These are phyloP conservation scores for Oncorhynchus nerka DNA, from an alignment of 2,113 vertebrate species.

Conservation along the genomic window DNA sequence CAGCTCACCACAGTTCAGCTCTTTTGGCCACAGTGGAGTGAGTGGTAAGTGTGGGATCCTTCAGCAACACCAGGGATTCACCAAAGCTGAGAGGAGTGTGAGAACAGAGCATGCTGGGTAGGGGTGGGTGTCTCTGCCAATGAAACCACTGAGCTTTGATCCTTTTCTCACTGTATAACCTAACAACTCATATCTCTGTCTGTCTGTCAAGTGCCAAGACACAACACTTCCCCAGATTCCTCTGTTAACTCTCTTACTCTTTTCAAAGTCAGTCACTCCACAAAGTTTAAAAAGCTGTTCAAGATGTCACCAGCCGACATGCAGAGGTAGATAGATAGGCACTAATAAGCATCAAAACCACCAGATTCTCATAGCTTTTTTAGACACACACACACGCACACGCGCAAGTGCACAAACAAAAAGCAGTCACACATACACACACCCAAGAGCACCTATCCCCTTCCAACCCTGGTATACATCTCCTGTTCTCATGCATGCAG, in stretches of 20 bases:
- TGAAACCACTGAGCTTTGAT: constrained; percentile 64
- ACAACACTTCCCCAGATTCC: constrained; percentile 9
- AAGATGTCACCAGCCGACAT: constrained; percentile 37
- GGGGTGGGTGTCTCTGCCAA: constrained; percentile 39
- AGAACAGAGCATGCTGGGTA: constrained; percentile 48
- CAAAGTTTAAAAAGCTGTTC: constrained; percentile 28
- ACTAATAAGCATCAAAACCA: constrained; percentile 52
- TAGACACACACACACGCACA: neutral
- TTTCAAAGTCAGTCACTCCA: constrained; percentile 34
- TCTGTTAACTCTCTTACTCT: constrained; percentile 12
- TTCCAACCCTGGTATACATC: neutral
- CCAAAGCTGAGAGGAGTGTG: constrained; percentile 36
- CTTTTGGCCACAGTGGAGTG: constrained; percentile 11
- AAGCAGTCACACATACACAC: neutral
- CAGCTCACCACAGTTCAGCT: neutral
- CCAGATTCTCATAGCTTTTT: neutral
- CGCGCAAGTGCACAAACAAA: neutral
- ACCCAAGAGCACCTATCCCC: too few species aligned
- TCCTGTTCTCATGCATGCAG: constrained; percentile 25
- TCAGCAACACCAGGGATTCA: constrained; percentile 39
- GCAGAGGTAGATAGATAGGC: constrained; percentile 30
- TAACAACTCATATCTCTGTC: constrained; percentile 44
- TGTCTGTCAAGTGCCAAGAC: constrained; percentile 55
- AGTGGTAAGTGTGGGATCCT: constrained; percentile 39
- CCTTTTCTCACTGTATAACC: constrained; percentile 43